A percentile compares a stretch with the other conserved stretches of the same genome.
These are phyloP conservation scores for Amazona vittata DNA, from an alignment of 2,113 vertebrate species.

Conservation along the genomic window DNA sequence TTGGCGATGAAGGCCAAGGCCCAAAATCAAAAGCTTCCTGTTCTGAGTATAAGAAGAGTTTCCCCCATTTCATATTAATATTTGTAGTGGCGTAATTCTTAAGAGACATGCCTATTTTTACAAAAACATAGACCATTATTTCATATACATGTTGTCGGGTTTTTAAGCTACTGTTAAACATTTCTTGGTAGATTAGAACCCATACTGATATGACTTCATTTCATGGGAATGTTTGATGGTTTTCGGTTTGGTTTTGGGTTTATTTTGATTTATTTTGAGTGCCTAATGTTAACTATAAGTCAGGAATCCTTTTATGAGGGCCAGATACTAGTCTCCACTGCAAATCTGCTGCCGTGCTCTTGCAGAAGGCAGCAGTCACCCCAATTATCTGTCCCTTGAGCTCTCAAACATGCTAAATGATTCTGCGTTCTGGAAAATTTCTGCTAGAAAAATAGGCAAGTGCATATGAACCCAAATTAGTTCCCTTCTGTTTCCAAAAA, in stretches of 20 bases:
- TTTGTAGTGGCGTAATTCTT: background rate
- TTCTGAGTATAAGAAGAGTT: background rate
- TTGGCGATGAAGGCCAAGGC: background rate
- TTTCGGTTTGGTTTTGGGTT: background rate
- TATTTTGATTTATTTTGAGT: background rate
- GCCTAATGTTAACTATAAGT: background rate
- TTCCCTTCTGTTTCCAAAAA: background rate
- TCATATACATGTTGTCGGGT: background rate
- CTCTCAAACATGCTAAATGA: background rate
- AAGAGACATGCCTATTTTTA: background rate
- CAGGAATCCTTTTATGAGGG: background rate
- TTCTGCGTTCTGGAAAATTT: background rate
- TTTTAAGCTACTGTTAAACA: background rate
- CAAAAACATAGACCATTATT: background rate
- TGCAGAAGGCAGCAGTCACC: background rate
- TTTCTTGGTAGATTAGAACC: background rate
- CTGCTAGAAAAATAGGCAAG: background rate
- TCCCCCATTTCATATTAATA: background rate
- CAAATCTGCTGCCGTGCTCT: background rate
- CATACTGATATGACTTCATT: background rate
- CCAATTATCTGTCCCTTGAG: background rate
- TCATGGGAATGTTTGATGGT: rapidly evolving
- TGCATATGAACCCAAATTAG: background rate
- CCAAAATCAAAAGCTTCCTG: background rate
- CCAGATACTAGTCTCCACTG: background rate